Evolutionary conservation across 2,797 vertebrate species (phyloP).

Genomic region (Pogoniulus pusillus): DNA sequence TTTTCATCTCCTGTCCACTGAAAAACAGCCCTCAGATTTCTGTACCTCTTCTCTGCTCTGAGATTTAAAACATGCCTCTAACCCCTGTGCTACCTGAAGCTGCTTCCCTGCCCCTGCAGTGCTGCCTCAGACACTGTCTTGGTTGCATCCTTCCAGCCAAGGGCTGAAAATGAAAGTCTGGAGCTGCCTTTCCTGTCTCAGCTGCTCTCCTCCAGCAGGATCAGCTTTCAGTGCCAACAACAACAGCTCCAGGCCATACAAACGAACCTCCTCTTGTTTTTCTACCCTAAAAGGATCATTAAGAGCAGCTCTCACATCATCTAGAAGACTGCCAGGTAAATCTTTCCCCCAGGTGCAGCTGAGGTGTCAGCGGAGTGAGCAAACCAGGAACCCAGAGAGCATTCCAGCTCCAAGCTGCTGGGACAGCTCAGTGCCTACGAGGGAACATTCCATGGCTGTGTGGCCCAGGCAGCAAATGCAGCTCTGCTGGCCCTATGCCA

Average conservation of each 20-base stretch:
- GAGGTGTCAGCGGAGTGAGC: neutral
- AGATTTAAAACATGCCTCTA: neutral
- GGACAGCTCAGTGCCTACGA: neutral
- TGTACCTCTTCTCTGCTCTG: neutral
- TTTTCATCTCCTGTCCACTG: neutral
- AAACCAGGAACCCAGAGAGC: neutral
- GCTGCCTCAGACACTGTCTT: neutral
- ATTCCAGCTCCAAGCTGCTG: neutral
- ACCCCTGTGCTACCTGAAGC: neutral
- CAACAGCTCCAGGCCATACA: constrained; percentile 43
- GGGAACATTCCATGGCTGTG: neutral
- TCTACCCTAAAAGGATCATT: constrained; percentile 10
- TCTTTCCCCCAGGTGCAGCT: neutral
- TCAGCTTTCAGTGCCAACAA: constrained; percentile 26
- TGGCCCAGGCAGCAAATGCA: neutral
- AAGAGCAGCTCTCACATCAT: neutral
- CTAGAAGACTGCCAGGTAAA: neutral
- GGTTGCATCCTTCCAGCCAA: constrained; percentile 2
- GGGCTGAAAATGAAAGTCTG: constrained; percentile 1
- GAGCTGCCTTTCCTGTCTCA: constrained; percentile 46
- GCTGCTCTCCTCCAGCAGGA: neutral
- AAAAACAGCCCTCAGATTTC: neutral
- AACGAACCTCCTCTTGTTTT: constrained; percentile 29
- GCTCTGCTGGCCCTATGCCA: neutral
- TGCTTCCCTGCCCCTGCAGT: neutral